A percentile compares a stretch with the other conserved stretches of the same genome.
Conservation (phyloP, 2,113 vertebrate genomes). For the Hydropotes inermis region DNA sequence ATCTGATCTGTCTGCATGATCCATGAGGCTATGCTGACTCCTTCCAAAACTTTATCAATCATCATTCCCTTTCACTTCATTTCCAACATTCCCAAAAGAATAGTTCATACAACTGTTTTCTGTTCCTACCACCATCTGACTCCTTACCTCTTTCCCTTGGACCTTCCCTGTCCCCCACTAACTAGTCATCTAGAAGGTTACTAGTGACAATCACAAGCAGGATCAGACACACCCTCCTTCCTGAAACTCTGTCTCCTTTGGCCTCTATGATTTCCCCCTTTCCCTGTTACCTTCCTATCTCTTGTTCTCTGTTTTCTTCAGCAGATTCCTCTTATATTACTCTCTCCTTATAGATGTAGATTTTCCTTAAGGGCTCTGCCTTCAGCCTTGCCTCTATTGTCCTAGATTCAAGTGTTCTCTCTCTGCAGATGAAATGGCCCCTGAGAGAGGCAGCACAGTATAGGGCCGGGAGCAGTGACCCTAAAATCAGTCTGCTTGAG, state of each 20-base stretch:
- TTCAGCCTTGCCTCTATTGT: not conserved
- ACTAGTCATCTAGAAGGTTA: not conserved
- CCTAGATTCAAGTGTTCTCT: not conserved
- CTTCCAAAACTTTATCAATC: not conserved
- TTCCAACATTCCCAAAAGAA: not conserved
- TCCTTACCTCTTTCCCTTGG: not conserved
- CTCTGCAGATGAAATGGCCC: not conserved
- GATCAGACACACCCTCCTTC: not conserved
- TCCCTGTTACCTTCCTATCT: not conserved
- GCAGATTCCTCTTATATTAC: not conserved
- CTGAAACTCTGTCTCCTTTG: not conserved
- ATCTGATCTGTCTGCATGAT: not conserved
- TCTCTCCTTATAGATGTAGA: not conserved
- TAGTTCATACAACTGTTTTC: not conserved
- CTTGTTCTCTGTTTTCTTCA: not conserved
- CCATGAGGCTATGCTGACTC: not conserved
- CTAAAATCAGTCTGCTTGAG: not conserved
- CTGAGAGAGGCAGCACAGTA: not conserved
- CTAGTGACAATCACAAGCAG: not conserved
- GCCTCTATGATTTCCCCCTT: not conserved
- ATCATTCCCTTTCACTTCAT: not conserved
- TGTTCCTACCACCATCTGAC: not conserved
- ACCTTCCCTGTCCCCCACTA: not conserved
- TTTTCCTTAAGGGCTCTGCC: not conserved
- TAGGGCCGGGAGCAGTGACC: not conserved